Base-by-base conservation (phyloP, 2,113 vertebrate genomes). In the Mirza zaza region DNA sequence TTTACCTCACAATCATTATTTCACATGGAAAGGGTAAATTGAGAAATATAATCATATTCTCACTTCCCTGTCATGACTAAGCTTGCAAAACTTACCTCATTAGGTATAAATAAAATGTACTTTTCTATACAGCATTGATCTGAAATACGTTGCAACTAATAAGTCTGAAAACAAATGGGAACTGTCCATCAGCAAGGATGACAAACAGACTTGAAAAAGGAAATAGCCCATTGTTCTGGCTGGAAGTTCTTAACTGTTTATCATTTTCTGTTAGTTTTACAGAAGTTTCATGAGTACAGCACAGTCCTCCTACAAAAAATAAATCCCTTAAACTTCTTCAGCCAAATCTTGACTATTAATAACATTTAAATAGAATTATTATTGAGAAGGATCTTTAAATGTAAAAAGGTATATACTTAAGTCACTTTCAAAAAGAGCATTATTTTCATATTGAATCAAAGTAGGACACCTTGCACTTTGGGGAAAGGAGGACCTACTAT, bases 201-300 rank as follows among this genome's bases (percentile, higher is more conserved):
- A 94, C 52, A 95, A 93, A 93, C n/a, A 91, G 65, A 83, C 11
- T 85, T 1, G 23, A 34, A 83, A 97, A 97, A 90, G 91, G 96
- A 97, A 98, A 80, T 23, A 71, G 76, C 55, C 80, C 75, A 97
- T 96, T 97, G 96, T 97, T 98, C 50, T 85, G 86, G 29, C 39
- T 90, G 71, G 52, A 90, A 77, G 8, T 65, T 95, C 88, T 90
- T 80, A 79, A 94, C 25, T 77, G 25, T 92, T 94, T 88, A 70
- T 96, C 91, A 93, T 42, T 87, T 90, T 96, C 34, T 93, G 48
- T 88, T 92, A 45, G 42, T 61, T 87, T 86, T 73, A 73, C 18
- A 90, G 32, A 96, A 91, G 25, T 68, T 77, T 61, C 36, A 94
- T 11, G 14, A 80, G 34, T 5, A 81, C 6, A 68, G 77, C 70